phyloP scores from a whole-genome alignment of 1,140 invertebrate species.

The Macrobrachium nipponense region DNA sequence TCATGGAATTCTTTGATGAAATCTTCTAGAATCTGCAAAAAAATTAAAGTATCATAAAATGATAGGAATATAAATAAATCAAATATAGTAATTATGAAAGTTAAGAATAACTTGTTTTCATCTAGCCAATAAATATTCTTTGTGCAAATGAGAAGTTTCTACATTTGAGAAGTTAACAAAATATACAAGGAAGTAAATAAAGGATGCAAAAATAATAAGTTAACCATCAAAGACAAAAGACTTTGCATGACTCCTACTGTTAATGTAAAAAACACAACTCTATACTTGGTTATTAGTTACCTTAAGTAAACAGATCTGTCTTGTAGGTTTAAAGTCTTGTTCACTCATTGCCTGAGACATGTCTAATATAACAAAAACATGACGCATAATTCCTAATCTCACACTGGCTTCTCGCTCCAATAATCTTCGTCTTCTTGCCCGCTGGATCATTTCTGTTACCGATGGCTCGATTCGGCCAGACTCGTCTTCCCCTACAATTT shows the following conservation, averaged over 20 bases:
- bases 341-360: conserved; percentile 93
- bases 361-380: conserved; percentile 92
- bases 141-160: too few relatives aligned
- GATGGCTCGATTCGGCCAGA: conserved; percentile 89
- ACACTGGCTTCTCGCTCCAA: conserved; percentile 75
- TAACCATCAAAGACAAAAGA: too few relatives aligned
- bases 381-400: conserved; percentile 95
- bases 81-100: too few relatives aligned
- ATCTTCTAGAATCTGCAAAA: conserved; percentile 85
- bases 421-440: conserved; percentile 83
- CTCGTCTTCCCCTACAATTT: conserved; percentile 96
- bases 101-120: too few relatives aligned
- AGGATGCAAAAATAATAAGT: too few relatives aligned
- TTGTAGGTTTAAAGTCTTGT: conserved; percentile 95
- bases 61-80: too few relatives aligned
- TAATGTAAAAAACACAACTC: too few relatives aligned
- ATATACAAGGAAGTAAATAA: background rate
- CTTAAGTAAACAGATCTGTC: conserved; percentile 89
- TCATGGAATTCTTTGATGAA: conserved; percentile 98
- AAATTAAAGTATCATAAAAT: conserved; percentile 11
- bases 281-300: conserved; percentile 69
- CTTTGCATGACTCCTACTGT: too few relatives aligned
- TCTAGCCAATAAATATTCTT: too few relatives aligned
- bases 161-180: background rate
- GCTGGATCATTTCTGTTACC: conserved; percentile 90